phyloP scores from a whole-genome alignment of 2,888 invertebrate genomes.

The Himalopsyche japonica region DNA sequence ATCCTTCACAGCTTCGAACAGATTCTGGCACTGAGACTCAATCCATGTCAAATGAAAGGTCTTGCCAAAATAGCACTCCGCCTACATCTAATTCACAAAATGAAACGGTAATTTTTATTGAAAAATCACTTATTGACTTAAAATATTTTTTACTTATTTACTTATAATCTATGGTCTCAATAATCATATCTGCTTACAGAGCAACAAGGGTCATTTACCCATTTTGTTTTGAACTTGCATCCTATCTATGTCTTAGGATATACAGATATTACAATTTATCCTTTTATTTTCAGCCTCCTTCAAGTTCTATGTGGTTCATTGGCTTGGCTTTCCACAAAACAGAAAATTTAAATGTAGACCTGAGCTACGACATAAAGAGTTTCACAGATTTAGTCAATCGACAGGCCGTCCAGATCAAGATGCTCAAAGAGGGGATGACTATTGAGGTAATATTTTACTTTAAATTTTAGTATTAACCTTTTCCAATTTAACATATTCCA shows the following conservation, averaged over 20 bases:
- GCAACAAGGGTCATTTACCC: no score
- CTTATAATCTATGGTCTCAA: no score
- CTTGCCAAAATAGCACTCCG: background rate
- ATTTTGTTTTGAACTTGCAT: no score
- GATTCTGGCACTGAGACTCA: background rate
- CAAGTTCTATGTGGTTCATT: conserved; percentile 91
- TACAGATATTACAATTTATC: background rate
- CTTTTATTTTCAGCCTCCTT: background rate
- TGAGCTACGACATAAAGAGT: conserved; percentile 88
- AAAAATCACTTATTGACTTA: no score
- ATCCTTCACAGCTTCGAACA: background rate
- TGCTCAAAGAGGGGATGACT: conserved; percentile 73
- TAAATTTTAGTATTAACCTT: background rate
- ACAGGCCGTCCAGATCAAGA: conserved; percentile 71
- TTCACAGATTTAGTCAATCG: conserved; percentile 87
- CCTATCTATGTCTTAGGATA: no score
- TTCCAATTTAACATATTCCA: no score
- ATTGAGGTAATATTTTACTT: conserved; percentile 58
- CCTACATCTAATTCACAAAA: background rate
- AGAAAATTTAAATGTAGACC: conserved; percentile 86
- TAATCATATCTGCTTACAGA: no score
- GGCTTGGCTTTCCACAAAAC: conserved; percentile 91
- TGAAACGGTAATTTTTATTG: background rate
- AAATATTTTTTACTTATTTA: no score
- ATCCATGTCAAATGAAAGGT: background rate